phyloP scores from a whole-genome alignment of 1,140 invertebrate genomes.

The Drosophila varians region DNA sequence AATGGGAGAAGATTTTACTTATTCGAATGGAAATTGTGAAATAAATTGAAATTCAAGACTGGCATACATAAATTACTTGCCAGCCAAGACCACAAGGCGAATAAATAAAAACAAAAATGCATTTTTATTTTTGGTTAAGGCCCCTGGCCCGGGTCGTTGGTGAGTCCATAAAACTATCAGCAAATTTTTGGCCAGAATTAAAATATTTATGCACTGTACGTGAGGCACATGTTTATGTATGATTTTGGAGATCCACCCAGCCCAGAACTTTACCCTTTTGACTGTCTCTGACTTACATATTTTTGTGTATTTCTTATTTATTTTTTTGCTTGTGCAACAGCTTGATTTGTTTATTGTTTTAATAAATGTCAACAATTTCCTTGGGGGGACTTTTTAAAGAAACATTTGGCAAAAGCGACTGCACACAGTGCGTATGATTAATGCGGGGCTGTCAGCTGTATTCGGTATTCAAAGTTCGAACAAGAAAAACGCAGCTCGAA shows the following conservation, averaged over 20 bases:
- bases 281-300: neutral
- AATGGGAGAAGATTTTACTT: constrained; percentile 4
- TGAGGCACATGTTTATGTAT: constrained; percentile 55
- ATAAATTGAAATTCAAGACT: constrained; percentile 71
- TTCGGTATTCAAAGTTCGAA: constrained; percentile 23
- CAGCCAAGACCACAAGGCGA: constrained; percentile 16
- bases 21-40: constrained; percentile 56
- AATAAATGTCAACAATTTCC: constrained; percentile 73
- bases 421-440: constrained; percentile 61
- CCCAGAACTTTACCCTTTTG: constrained; percentile 3
- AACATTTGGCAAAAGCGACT: constrained; percentile 23
- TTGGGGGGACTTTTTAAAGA: constrained; percentile 66
- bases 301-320: neutral
- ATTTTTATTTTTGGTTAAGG: constrained; percentile 11
- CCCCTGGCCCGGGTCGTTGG: constrained; percentile 4
- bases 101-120: constrained; percentile 25
- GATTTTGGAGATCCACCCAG: constrained; percentile 1
- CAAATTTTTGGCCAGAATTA: constrained; percentile 65
- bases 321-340: constrained; percentile 11
- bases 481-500: constrained; percentile 14
- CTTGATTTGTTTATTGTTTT: constrained; percentile 77
- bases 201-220: constrained; percentile 75
- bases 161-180: constrained; percentile 71
- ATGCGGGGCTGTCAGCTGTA: constrained; percentile 55
- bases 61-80: constrained; percentile 55